Base-by-base conservation (phyloP, 2,888 invertebrate species). In the Meloe dianella region DNA sequence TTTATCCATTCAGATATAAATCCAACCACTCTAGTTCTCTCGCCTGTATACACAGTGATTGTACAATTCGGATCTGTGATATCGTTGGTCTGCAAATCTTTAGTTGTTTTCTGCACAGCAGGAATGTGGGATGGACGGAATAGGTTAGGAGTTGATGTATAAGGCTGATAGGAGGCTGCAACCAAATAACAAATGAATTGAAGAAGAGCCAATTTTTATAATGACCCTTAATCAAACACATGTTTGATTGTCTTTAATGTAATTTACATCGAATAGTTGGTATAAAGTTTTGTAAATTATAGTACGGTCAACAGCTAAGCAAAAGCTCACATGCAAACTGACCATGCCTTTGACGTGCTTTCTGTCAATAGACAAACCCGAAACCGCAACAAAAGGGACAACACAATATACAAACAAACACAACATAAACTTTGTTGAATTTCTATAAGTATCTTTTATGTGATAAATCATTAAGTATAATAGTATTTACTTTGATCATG, bases 1-100 rank as follows among this genome's bases (percentile, higher is more conserved):
- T 88, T 87, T 80, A 90, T 89, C 90, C 91, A 91, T 80, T 91
- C 89, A 73, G 88, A 87, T 81, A 91, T 84, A 85, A 90, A 90
- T 78, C 89, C 89, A 81, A 89, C 86, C 79, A 88, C 87, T 74
- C 83, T 83, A 77, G 84, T 84, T 75, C 83, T 83, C 76, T 84
- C 83, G 68, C 81, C 78, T 62, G 83, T 79, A 79, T 85, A 84
- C 78, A 85, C 81, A 72, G 85, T 83, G 68, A 85, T 84, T 70
- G 86, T 86, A 79, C 86, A 86, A 83, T 87, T 86, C 77, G 80
- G 79, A 73, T 80, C 80, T 69, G 78, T 74, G 69, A 76, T 77
- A 74, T 79, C 80, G 73, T 83, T 83, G 66, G 80, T 81, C 73
- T 81, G 81, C 77, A 81, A 80, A 76, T 81, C 83, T 78, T 82